These are phyloP conservation scores for Nymphalis io DNA, from an alignment of 1,140 invertebrate genomes.

Conservation along the genomic window DNA sequence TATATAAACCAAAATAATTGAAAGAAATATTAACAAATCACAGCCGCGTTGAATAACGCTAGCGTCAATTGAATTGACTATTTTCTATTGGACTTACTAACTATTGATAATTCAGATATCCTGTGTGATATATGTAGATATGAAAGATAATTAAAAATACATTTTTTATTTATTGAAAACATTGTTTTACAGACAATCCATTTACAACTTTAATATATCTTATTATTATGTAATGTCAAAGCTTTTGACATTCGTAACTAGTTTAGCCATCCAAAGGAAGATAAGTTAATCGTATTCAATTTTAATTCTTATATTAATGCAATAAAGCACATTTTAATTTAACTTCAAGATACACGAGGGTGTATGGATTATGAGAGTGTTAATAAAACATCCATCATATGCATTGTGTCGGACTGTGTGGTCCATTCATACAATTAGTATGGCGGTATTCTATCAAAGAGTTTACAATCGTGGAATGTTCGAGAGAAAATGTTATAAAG, in stretches of 20 bases:
- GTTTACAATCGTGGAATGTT: background rate
- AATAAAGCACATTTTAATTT: background rate
- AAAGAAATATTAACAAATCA: too few species aligned
- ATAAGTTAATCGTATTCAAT: background rate
- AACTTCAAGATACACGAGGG: background rate
- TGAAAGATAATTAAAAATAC: too few species aligned
- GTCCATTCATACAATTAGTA: slow-evolving; percentile 17
- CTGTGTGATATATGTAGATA: too few species aligned
- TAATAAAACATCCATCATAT: slow-evolving; percentile 16
- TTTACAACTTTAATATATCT: too few species aligned
- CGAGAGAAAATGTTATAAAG: slow-evolving; percentile 4
- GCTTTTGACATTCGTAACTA: background rate
- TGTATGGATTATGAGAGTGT: slow-evolving; percentile 4
- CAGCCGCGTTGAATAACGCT: too few species aligned
- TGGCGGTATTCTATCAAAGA: slow-evolving; percentile 8
- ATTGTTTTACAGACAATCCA: too few species aligned
- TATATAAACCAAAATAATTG: too few species aligned
- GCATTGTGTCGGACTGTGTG: slow-evolving; percentile 7
- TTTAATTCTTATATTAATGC: background rate
- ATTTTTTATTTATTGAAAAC: too few species aligned
- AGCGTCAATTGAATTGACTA: too few species aligned
- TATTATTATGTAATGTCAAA: background rate
- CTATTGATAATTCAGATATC: too few species aligned
- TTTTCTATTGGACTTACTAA: too few species aligned
- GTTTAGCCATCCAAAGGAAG: background rate